These are phyloP conservation scores for Nomada fucata DNA, from an alignment of 2,888 invertebrate genomes.

Conservation along the genomic window DNA sequence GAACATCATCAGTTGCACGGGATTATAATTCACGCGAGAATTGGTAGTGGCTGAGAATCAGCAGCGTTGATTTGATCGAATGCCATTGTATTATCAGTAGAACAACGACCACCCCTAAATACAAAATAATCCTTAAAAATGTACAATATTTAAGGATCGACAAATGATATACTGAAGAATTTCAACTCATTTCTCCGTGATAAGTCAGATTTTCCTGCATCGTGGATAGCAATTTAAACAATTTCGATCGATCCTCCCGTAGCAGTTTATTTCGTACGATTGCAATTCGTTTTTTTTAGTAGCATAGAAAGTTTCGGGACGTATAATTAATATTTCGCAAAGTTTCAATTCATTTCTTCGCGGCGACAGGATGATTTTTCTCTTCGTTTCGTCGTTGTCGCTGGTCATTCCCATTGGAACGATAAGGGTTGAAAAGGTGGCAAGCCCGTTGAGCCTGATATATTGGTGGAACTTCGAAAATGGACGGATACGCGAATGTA, in stretches of 20 bases:
- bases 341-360: too few species aligned
- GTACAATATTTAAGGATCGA: too few species aligned
- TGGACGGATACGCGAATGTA: conserved; percentile 18
- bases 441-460: background rate
- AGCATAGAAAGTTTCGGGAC: too few species aligned
- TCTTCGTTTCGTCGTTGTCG: background rate
- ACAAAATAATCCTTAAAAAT: too few species aligned
- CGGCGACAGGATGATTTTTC: background rate
- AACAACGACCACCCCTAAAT: background rate
- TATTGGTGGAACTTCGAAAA: conserved; percentile 27
- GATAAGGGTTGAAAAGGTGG: background rate
- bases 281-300: too few species aligned
- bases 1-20: conserved; percentile 12
- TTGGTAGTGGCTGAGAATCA: conserved; percentile 8
- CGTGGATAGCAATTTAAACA: too few species aligned
- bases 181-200: too few species aligned
- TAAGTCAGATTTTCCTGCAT: too few species aligned
- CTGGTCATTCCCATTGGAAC: background rate
- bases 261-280: too few species aligned
- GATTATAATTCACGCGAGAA: conserved; percentile 31
- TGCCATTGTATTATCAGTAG: background rate
- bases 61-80: background rate
- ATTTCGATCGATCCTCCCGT: too few species aligned
- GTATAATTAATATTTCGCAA: too few species aligned
- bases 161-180: too few species aligned